These are phyloP conservation scores for Diadumene lineata DNA, from an alignment of 92 coral and sea anemone species.

Conservation along the genomic window DNA sequence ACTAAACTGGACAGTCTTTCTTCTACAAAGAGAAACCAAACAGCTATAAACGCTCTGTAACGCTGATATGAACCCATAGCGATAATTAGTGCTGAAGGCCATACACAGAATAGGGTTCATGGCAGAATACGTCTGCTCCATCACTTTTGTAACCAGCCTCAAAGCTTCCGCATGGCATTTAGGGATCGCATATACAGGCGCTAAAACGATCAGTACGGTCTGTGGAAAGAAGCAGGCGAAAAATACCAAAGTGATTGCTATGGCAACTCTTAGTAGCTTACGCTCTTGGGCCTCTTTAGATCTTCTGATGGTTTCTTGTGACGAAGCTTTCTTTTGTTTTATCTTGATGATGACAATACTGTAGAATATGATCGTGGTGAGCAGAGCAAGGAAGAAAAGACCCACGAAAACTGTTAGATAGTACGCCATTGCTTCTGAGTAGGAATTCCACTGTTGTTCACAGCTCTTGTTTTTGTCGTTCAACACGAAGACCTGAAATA, in stretches of 20 bases:
- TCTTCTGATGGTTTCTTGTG: background rate
- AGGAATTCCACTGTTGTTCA: constrained; percentile 28
- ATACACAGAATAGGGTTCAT: constrained; percentile 39
- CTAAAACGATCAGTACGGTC: constrained; percentile 26
- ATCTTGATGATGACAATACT: constrained; percentile 27
- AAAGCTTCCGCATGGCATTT: constrained; percentile 30
- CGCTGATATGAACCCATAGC: constrained; percentile 15
- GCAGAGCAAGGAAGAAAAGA: constrained; percentile 19
- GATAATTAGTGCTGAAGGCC: constrained; percentile 30
- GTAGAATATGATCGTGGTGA: constrained; percentile 21
- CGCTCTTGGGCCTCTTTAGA: constrained; percentile 36
- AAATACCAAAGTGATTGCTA: constrained; percentile 39
- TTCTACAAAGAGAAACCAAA: background rate
- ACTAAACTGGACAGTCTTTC: background rate
- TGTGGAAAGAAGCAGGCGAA: constrained; percentile 47
- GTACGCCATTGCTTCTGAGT: constrained; percentile 18
- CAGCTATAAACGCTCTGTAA: background rate
- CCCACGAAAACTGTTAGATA: constrained; percentile 27
- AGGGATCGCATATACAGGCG: constrained; percentile 26
- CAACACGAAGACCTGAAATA: constrained; percentile 11
- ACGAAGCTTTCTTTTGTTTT: background rate
- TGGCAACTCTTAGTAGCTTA: constrained; percentile 28
- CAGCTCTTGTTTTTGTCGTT: constrained; percentile 1
- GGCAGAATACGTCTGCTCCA: constrained; percentile 43
- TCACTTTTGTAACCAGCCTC: constrained; percentile 28